Evolutionary conservation across 2,113 vertebrate genomes (phyloP), one percentile per base, ranked within the genome.

Genomic region (Calyptommatus sinebrachiatus): DNA sequence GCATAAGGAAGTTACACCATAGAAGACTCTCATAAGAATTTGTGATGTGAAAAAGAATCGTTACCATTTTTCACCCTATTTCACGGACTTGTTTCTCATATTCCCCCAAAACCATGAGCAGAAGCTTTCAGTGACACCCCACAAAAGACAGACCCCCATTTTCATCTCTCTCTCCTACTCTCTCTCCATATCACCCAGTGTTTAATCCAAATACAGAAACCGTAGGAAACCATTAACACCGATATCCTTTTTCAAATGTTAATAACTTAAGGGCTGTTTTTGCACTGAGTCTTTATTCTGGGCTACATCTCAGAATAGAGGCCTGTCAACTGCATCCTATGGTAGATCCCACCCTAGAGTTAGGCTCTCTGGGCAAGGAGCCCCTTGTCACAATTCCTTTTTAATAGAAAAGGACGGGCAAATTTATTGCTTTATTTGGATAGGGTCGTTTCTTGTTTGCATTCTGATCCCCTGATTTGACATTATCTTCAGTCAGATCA

Each of bases 21-120:
- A 67, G 80, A 45, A 73, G 69, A 72, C 31, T 79, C 69, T 35
- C 61, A 53, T 31, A 84, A 8, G 48, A 65, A 71, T 61, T 73
- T 57, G 62, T 29, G 45, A 62, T 21, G 73, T 45, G 68, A 31
- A 88, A 31, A 48, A 45, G 16, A 53, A 7, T 28, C 10, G 26
- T 7, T 21, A 29, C 53, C 62, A n/a, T 28, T 1, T 31, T 31
- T n/a, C 35, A 45, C 11, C 12, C 41, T 45, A 0, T 63, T 73
- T 53, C 35, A 35, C 10, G 29, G 41, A 46, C 20, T 8, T 11
- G 24, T 74, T 80, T 41, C 71, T 6, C 18, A 53, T 29, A 45
- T 24, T 68, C 26, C 31, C 21, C 65, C 62, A 57, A 50, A 50
- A 11, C 7, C 50, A 2, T 4, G 18, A 12, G 18, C 18, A 14